Conservation (phyloP, 2,888 invertebrate species). For the Quadroppia sp. region DNA sequence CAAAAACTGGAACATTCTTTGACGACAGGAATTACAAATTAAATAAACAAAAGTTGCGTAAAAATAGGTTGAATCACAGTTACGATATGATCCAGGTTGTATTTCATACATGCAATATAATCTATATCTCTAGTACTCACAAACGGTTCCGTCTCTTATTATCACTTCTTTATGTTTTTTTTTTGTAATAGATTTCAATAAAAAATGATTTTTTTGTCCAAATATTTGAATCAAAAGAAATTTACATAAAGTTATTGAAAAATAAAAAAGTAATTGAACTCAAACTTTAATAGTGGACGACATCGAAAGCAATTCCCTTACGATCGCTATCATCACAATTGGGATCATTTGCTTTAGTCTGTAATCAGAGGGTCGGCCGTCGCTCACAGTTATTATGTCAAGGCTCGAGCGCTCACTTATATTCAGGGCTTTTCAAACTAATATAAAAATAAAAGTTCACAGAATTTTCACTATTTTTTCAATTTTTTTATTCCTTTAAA, state of each 20-base stretch:
- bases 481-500: background rate
- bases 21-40: too few relatives aligned
- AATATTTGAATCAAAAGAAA: background rate
- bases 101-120: too few relatives aligned
- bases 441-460: conserved; percentile 8
- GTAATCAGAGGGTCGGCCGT: conserved; percentile 10
- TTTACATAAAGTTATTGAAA: background rate
- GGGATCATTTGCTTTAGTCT: conserved; percentile 7
- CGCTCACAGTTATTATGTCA: conserved; percentile 32
- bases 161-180: too few relatives aligned
- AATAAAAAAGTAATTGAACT: background rate
- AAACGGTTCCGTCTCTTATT: too few relatives aligned
- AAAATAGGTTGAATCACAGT: too few relatives aligned
- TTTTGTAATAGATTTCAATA: too few relatives aligned
- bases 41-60: too few relatives aligned
- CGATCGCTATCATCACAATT: background rate
- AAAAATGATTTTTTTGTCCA: background rate
- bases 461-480: background rate
- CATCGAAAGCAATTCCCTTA: background rate
- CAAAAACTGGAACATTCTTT: background rate
- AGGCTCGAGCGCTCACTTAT: conserved; percentile 14
- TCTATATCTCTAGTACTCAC: too few relatives aligned
- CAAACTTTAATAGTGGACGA: background rate
- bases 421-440: conserved; percentile 1
- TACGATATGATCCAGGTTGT: too few relatives aligned